These are phyloP conservation scores for Amphipyra berbera DNA, from an alignment of 2,888 invertebrate species.

Conservation along the genomic window DNA sequence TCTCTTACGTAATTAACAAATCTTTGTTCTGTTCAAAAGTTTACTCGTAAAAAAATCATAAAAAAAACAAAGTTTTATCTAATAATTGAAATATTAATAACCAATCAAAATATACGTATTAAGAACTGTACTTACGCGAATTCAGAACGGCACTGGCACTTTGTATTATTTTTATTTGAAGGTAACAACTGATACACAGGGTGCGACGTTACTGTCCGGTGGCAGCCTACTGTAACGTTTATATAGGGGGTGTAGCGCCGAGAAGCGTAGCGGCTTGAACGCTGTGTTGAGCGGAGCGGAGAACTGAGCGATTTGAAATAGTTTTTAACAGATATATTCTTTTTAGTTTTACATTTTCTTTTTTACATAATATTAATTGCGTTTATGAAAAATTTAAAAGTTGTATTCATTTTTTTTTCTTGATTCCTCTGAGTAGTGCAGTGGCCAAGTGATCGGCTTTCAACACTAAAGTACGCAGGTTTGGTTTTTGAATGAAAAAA, in stretches of 20 bases:
- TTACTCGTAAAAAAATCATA: neutral
- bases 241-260: conserved; percentile 71
- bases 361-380: neutral
- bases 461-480: too few relatives aligned
- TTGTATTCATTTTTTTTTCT: too few relatives aligned
- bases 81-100: neutral
- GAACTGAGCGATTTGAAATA: neutral
- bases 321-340: neutral
- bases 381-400: too few relatives aligned
- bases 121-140: conserved; percentile 30
- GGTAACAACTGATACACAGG: conserved; percentile 58
- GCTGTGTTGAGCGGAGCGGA: conserved; percentile 32
- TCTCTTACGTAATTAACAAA: too few relatives aligned
- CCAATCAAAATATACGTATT: neutral
- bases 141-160: conserved; percentile 23
- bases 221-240: conserved; percentile 68
- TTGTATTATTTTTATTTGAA: neutral
- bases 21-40: neutral
- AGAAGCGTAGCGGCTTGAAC: conserved; percentile 48
- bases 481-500: too few relatives aligned
- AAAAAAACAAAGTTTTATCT: neutral
- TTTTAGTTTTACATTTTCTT: neutral
- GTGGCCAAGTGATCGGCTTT: too few relatives aligned
- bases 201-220: conserved; percentile 71
- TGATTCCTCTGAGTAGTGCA: too few relatives aligned